Evolutionary conservation across 2,888 invertebrate species (phyloP).

Genomic region (Nesidiocoris tenuis): DNA sequence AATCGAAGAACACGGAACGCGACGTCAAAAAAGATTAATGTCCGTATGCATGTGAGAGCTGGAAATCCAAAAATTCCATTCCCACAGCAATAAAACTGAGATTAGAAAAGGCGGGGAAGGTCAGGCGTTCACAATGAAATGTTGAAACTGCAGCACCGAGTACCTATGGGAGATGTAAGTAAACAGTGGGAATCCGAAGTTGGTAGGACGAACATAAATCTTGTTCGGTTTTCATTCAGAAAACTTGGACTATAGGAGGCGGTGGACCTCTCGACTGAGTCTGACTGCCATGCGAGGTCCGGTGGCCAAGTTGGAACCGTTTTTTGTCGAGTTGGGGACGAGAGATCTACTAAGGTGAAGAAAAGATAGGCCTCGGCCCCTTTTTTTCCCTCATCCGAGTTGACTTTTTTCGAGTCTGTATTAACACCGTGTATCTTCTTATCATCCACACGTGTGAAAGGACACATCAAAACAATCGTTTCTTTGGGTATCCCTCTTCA

Average conservation of each 20-base stretch:
- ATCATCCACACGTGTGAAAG: conserved; percentile 1
- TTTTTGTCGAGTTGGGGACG: conserved; percentile 5
- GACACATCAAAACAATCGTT: conserved; percentile 27
- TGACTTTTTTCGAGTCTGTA: conserved; percentile 9
- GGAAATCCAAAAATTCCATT: conserved; percentile 16
- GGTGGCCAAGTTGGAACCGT: conserved; percentile 14
- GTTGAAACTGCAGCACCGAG: conserved; percentile 1
- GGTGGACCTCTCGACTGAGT: conserved; percentile 11
- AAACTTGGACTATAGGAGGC: conserved; percentile 13
- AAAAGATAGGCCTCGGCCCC: background rate
- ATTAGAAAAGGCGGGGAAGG: background rate
- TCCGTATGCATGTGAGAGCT: no score
- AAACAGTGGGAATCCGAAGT: conserved; percentile 21
- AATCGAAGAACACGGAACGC: no score
- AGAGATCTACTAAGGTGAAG: background rate
- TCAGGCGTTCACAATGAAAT: conserved; percentile 9
- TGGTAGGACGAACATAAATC: conserved; percentile 12
- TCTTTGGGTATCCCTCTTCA: conserved; percentile 6
- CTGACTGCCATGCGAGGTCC: conserved; percentile 22
- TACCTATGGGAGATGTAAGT: conserved; percentile 24
- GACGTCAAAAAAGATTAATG: no score
- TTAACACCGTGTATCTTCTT: conserved; percentile 7
- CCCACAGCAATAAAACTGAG: conserved; percentile 30
- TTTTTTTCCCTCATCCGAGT: conserved; percentile 2
- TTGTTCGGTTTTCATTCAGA: conserved; percentile 35